Base-by-base conservation (phyloP, 1,140 invertebrate genomes). In the Papilio polyxenes region DNA sequence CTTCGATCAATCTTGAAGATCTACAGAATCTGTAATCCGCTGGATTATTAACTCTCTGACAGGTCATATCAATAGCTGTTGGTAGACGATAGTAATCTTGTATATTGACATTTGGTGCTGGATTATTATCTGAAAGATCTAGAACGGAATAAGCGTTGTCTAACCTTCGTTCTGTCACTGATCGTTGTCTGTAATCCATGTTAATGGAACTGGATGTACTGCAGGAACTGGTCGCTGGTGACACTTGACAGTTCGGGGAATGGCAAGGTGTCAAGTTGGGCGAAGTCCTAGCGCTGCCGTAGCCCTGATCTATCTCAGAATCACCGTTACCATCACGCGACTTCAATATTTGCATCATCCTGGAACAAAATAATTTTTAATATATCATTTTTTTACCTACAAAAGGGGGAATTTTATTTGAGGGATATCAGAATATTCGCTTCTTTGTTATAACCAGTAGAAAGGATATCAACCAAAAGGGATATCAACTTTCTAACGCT, bases 291-390 rank as follows among this genome's bases (percentile, higher is more conserved):
- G 92, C 91, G 62, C 92, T 93, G 84, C 91, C 85, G 82, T 93
- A 93, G 0, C 92, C 92, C 81, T 93, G 92, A 78, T 94, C 92
- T 0, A 87, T 81, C 81, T 94, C 91, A 0, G 89, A 83, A 8
- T 93, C 91, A 10, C 77, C 83, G 2, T 83, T 84, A 10, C 82
- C 82, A 13, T 93, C 92, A 51, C 90, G 89, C 5, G 92, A 89
- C 65, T 93, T 94, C 81, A 93, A 48, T 31, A 90, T 91, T 77
- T 91, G 87, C 92, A 93, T 94, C 92, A 94, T 94, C 79, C 92
- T 94, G 90, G 49, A 85, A 86, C 1, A 44, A 82, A 49, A 87
- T 15, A 10, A 40, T 20, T 31, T 49, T 79, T 40, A 69, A 82
- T 72, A n/a, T 11, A 49, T 75, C 75, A 15, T 31, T 31, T 75